These are phyloP conservation scores for Cheirogaleus major DNA, from an alignment of 2,797 vertebrate species.

Conservation along the genomic window DNA sequence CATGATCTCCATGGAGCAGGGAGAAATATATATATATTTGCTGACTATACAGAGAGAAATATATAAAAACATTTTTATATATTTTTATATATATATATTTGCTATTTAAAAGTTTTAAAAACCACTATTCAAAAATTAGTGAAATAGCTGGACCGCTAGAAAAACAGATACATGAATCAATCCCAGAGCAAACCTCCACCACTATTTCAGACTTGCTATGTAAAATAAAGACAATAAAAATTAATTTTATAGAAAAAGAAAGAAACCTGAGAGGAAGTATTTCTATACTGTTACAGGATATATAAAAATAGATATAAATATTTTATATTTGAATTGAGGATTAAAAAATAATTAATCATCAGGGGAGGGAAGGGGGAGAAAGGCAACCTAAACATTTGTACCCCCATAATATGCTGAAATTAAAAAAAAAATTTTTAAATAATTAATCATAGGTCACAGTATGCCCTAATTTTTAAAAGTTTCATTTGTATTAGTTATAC, in stretches of 20 bases:
- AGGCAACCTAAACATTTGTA: background rate
- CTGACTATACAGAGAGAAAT: background rate
- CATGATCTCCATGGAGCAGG: background rate
- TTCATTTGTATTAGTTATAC: background rate
- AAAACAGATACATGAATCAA: background rate
- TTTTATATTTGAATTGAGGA: background rate
- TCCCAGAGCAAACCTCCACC: background rate
- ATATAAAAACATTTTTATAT: background rate
- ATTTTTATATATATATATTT: background rate
- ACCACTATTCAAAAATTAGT: background rate
- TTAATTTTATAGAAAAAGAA: background rate
- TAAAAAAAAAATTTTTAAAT: background rate
- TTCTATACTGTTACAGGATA: constrained; percentile 13
- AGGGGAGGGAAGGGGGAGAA: too few relatives aligned
- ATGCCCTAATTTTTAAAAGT: constrained; percentile 15
- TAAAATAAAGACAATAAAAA: constrained; percentile 34
- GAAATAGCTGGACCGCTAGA: background rate
- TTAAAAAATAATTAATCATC: background rate
- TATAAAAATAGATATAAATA: background rate
- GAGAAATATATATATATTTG: background rate
- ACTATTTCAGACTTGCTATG: background rate
- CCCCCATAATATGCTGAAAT: too few relatives aligned
- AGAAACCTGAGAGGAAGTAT: background rate
- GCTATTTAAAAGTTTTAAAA: background rate
- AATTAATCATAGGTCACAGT: background rate